Evolutionary conservation across 37 sponge, comb jelly and placozoan species (phyloP).

Genomic region (Aphrocallistes beatrix): DNA sequence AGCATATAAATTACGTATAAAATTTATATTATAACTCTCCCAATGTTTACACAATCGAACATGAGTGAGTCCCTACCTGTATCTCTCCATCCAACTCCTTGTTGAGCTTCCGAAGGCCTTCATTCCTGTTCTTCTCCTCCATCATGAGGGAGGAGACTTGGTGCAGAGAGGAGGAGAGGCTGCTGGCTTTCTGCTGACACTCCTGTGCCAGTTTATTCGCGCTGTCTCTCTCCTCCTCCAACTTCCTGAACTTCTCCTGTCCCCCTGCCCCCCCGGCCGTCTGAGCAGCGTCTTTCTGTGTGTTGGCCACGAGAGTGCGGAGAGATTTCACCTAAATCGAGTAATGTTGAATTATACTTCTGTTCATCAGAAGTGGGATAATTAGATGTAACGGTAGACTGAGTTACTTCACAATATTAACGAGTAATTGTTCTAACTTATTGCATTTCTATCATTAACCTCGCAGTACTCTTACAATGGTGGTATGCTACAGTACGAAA

Average conservation of each 20-base stretch:
- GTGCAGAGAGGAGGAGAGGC: neutral
- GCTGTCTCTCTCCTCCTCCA: conserved; percentile 5
- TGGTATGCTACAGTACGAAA: too few relatives aligned
- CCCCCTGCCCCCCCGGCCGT: neutral
- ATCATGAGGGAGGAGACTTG: conserved; percentile 7
- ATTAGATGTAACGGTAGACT: too few relatives aligned
- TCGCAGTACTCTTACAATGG: too few relatives aligned
- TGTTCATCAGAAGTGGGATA: too few relatives aligned
- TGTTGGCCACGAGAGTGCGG: neutral
- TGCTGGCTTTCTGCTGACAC: conserved; percentile 3
- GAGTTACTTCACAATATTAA: too few relatives aligned
- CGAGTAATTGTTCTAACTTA: too few relatives aligned
- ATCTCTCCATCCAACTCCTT: neutral
- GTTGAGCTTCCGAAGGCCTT: neutral
- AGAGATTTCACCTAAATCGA: neutral
- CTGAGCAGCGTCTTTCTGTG: neutral
- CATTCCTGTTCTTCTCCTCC: conserved; percentile 10
- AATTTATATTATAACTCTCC: too few relatives aligned
- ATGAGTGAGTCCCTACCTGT: too few relatives aligned
- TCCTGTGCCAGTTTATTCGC: neutral
- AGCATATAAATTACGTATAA: too few relatives aligned
- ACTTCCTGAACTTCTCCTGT: neutral
- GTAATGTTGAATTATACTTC: too few relatives aligned
- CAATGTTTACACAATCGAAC: too few relatives aligned
- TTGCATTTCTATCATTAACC: too few relatives aligned